These are phyloP conservation scores for Pachyseris speciosa DNA, from an alignment of 64 coral and sea anemone species.

Conservation along the genomic window DNA sequence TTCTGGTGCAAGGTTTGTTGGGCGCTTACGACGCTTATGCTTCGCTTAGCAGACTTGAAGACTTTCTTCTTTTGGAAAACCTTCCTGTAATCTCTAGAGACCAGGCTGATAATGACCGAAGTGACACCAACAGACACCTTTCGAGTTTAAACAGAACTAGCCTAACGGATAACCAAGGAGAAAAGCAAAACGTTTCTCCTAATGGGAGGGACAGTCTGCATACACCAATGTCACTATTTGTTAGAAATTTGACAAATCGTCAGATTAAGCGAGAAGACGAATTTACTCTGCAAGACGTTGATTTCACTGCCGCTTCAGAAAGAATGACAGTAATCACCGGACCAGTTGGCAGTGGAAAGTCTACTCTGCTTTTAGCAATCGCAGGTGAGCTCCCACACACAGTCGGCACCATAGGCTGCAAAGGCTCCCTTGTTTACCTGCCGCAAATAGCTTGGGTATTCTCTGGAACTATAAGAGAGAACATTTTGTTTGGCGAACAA, in stretches of 20 bases:
- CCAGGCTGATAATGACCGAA: no score
- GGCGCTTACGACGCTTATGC: no score
- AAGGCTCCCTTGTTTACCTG: neutral
- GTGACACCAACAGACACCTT: no score
- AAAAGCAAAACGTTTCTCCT: no score
- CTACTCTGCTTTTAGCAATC: slow-evolving; percentile 2
- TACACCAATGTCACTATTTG: no score
- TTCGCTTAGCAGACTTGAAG: no score
- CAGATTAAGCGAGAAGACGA: neutral
- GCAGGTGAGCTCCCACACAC: neutral
- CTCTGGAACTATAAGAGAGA: slow-evolving; percentile 28
- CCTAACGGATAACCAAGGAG: no score
- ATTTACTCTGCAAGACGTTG: neutral
- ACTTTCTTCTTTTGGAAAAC: no score
- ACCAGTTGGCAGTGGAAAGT: neutral
- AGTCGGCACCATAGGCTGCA: neutral
- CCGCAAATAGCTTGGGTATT: slow-evolving; percentile 12
- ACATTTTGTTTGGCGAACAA: neutral
- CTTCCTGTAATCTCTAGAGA: no score
- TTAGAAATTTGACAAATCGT: neutral
- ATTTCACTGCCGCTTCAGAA: neutral
- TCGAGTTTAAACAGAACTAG: no score
- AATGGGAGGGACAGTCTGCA: no score
- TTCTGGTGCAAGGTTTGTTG: no score
- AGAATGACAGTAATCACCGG: neutral